phyloP scores from a whole-genome alignment of 2,888 invertebrate species.

The Drosophila testacea region DNA sequence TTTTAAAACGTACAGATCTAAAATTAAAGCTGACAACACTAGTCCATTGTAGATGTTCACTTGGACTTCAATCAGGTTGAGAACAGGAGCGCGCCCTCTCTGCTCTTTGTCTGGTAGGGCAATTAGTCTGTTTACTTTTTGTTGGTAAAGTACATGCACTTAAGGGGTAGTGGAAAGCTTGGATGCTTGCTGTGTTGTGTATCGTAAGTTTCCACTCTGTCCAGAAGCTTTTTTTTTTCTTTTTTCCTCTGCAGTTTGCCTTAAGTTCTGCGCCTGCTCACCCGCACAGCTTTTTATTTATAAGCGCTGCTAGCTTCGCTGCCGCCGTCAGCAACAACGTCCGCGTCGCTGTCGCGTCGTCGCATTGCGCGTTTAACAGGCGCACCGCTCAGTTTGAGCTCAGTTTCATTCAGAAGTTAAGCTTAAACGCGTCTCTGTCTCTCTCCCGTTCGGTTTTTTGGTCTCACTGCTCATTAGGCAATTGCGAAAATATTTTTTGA shows the following conservation, averaged over 20 bases:
- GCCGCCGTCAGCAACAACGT: constrained; percentile 23
- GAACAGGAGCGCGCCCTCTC: constrained; percentile 55
- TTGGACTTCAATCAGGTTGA: constrained; percentile 63
- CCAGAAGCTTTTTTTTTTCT: constrained; percentile 40
- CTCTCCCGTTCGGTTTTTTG: constrained; percentile 33
- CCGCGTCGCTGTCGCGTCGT: constrained; percentile 49
- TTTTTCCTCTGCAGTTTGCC: constrained; percentile 10
- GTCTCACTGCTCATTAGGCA: constrained; percentile 47
- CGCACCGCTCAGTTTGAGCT: constrained; percentile 56
- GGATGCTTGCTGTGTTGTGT: not conserved
- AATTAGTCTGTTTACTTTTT: constrained; percentile 66
- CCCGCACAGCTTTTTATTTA: constrained; percentile 36
- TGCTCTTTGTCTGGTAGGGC: constrained; percentile 19
- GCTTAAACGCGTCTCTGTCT: constrained; percentile 47
- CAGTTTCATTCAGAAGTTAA: constrained; percentile 81
- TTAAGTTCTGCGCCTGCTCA: constrained; percentile 60
- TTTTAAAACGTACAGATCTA: too few relatives aligned
- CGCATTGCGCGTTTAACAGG: constrained; percentile 72
- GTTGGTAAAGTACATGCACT: constrained; percentile 25
- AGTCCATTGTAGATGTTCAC: constrained; percentile 32
- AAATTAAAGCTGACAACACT: too few relatives aligned
- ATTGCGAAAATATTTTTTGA: constrained; percentile 66
- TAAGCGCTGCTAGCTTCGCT: constrained; percentile 26
- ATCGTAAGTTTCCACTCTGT: not conserved
- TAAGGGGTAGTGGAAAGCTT: constrained; percentile 1